These are phyloP conservation scores for Bugula neritina DNA, from an alignment of 2,888 invertebrate genomes.

Conservation along the genomic window DNA sequence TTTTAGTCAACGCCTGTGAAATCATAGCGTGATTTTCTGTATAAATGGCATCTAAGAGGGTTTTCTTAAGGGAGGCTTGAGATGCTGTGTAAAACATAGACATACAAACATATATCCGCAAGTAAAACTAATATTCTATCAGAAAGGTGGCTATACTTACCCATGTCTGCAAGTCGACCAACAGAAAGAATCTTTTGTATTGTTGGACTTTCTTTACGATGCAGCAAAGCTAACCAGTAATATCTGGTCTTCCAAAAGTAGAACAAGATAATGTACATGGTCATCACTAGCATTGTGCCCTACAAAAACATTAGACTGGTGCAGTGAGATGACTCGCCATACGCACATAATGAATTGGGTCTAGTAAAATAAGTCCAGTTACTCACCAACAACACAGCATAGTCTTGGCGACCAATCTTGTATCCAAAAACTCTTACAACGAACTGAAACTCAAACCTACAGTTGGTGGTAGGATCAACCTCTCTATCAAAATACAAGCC, in stretches of 20 bases:
- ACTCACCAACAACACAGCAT: no score
- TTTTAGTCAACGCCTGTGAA: slow-evolving; percentile 5
- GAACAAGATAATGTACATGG: background rate
- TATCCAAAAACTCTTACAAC: no score
- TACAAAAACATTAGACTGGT: no score
- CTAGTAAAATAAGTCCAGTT: no score
- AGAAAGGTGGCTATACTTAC: background rate
- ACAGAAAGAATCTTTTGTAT: background rate
- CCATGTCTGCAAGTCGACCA: background rate
- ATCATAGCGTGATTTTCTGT: background rate
- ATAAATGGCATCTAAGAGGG: slow-evolving; percentile 3
- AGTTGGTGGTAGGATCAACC: no score
- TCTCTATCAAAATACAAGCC: no score
- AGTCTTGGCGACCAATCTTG: no score
- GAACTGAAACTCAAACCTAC: no score
- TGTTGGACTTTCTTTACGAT: background rate
- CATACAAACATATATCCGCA: no score
- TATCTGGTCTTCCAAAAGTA: slow-evolving; percentile 23
- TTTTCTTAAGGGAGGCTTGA: slow-evolving; percentile 12
- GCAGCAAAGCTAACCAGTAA: slow-evolving; percentile 8
- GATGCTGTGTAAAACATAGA: background rate
- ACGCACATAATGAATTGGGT: no score
- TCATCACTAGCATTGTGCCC: slow-evolving; percentile 3
- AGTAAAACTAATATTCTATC: no score
- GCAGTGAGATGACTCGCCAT: no score